A percentile compares a stretch with the other conserved stretches of the same genome.
phyloP scores from a whole-genome alignment of 2,797 vertebrate genomes.

The Lateolabrax maculatus region DNA sequence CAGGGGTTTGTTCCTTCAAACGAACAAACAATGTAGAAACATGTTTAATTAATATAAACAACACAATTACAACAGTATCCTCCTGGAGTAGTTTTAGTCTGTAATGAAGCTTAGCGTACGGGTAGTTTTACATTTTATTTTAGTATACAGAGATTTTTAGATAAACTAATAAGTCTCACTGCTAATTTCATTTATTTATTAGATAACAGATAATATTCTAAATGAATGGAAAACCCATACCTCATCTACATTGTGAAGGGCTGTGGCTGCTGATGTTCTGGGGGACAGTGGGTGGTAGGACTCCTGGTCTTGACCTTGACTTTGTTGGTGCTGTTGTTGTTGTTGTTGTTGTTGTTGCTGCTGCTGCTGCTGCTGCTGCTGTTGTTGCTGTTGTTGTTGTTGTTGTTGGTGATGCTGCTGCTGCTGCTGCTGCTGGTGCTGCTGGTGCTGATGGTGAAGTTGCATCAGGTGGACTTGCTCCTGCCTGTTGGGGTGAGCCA shows the following conservation, averaged over 20 bases:
- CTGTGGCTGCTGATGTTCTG: conserved; percentile 92
- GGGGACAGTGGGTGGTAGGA: conserved; percentile 92
- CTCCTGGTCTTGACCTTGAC: conserved; percentile 89
- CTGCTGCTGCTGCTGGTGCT: conserved; percentile 85
- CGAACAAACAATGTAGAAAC: background rate
- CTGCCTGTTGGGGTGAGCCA: conserved; percentile 89
- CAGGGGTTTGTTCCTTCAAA: background rate
- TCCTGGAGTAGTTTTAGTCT: background rate
- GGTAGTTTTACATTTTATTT: background rate
- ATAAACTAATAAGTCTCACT: background rate
- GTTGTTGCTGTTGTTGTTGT: conserved; percentile 87
- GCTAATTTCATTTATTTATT: background rate
- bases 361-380: conserved; percentile 87
- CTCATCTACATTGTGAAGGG: conserved; percentile 98
- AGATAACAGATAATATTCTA: background rate
- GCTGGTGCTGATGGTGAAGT: conserved; percentile 93
- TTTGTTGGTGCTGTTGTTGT: conserved; percentile 85
- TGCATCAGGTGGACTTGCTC: conserved; percentile 95
- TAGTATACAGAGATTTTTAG: background rate
- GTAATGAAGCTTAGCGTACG: background rate
- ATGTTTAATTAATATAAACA: background rate
- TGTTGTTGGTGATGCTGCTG: conserved; percentile 89
- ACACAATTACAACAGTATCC: background rate
- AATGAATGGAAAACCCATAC: conserved; percentile 72
- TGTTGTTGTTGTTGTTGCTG: conserved; percentile 85